A percentile compares a stretch with the other conserved stretches of the same genome.
Conservation (phyloP, 2,113 vertebrate species). For the Azemiops feae region DNA sequence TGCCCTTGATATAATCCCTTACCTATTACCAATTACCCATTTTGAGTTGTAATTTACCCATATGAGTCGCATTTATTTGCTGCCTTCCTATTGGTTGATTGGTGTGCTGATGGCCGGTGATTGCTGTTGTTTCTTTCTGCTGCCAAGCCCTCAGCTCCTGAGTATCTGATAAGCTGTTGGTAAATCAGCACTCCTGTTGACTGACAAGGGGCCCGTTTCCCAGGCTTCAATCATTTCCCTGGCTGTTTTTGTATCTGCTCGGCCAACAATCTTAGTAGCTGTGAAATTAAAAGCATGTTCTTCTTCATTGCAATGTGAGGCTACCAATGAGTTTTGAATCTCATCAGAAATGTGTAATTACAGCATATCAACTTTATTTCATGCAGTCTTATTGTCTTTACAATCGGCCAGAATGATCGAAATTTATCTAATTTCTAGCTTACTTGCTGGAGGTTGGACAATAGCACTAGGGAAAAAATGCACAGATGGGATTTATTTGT, state of each 20-base stretch:
- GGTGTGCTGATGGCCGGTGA: no score
- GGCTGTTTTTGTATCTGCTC: not conserved
- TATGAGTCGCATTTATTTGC: no score
- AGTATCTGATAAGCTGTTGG: no score
- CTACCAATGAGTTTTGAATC: not conserved
- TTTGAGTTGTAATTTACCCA: no score
- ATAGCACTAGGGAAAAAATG: not conserved
- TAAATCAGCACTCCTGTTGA: no score
- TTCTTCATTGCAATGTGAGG: not conserved
- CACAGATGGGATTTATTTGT: conserved; percentile 8
- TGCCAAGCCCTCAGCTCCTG: no score
- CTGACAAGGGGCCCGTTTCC: no score
- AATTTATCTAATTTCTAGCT: conserved; percentile 34
- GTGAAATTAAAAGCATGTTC: not conserved
- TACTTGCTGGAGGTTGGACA: not conserved
- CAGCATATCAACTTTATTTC: not conserved
- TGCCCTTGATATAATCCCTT: not conserved
- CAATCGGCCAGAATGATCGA: no score
- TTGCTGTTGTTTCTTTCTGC: no score
- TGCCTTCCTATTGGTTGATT: no score
- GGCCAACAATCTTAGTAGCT: not conserved
- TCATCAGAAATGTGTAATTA: not conserved
- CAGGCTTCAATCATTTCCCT: no score
- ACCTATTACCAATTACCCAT: not conserved
- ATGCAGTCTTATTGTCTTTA: conserved; percentile 32